These are phyloP conservation scores for Lasioglossum lativentre DNA, from an alignment of 2,888 invertebrate genomes.

Conservation along the genomic window DNA sequence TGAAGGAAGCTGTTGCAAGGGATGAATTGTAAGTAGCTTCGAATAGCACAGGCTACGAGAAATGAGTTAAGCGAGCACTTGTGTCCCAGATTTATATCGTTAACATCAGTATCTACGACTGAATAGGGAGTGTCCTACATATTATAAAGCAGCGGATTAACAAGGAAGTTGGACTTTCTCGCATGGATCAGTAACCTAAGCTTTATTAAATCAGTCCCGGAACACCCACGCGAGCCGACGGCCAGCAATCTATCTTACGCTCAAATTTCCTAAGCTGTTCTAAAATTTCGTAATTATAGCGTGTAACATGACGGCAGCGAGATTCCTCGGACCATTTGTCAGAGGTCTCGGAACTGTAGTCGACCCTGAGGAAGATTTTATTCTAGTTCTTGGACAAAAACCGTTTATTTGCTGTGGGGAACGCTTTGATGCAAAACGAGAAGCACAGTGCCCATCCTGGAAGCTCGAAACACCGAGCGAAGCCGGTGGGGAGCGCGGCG, in stretches of 20 bases:
- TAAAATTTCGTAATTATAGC: conserved; percentile 1
- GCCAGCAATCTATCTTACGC: neutral
- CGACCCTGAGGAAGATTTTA: neutral
- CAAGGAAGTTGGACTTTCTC: neutral
- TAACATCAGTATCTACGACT: neutral
- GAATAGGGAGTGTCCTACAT: neutral
- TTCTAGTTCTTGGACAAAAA: neutral
- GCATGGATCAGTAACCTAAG: neutral
- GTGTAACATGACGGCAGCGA: neutral
- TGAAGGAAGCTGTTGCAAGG: neutral
- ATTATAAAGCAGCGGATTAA: neutral
- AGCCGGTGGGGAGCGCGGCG: conserved; percentile 57
- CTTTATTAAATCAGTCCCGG: neutral
- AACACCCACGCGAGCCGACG: neutral
- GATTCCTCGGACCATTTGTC: no score
- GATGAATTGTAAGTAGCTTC: conserved; percentile 4
- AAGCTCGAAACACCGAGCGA: conserved; percentile 69
- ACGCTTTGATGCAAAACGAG: neutral
- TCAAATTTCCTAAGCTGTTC: neutral
- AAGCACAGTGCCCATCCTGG: conserved; percentile 66
- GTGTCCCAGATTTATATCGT: neutral
- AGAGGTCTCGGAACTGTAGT: neutral
- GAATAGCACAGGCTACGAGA: neutral
- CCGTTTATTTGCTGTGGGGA: neutral
- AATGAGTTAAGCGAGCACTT: neutral